Evolutionary conservation across 1,140 invertebrate species (phyloP).

Genomic region (Pristionchus pacificus): DNA sequence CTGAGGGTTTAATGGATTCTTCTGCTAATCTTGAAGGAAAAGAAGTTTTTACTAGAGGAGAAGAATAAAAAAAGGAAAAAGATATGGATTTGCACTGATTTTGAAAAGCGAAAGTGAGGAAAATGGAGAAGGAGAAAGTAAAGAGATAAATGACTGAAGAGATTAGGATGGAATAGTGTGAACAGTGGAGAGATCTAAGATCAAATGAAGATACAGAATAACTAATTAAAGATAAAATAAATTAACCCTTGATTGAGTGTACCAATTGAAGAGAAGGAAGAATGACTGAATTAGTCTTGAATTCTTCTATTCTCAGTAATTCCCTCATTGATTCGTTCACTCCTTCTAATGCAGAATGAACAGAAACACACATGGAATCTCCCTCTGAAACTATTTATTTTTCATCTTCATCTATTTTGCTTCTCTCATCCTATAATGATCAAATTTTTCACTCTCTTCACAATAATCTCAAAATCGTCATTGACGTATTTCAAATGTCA

Average conservation of each 20-base stretch:
- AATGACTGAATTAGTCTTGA: conserved; percentile 52
- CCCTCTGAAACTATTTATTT: conserved; percentile 15
- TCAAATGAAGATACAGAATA: conserved; percentile 1
- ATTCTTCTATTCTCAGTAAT: conserved; percentile 45
- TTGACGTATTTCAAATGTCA: background rate
- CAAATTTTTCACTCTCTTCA: background rate
- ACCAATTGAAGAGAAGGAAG: conserved; percentile 52
- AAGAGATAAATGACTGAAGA: conserved; percentile 12
- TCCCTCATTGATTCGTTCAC: conserved; percentile 52
- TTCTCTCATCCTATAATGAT: background rate
- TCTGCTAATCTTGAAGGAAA: no score
- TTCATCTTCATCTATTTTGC: background rate
- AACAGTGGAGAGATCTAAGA: background rate
- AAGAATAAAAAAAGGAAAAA: conserved; percentile 14
- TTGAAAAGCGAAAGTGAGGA: background rate
- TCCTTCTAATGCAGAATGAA: conserved; percentile 51
- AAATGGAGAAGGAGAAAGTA: conserved; percentile 12
- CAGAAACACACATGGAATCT: conserved; percentile 45
- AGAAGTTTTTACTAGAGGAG: no score
- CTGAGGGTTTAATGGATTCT: no score
- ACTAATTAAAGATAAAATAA: no score
- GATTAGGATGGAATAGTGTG: background rate
- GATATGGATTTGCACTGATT: conserved; percentile 16
- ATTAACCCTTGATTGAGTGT: conserved; percentile 50
- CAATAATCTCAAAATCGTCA: no score